Evolutionary conservation across 2,888 invertebrate species (phyloP).

Genomic region (Rotaria socialis): DNA sequence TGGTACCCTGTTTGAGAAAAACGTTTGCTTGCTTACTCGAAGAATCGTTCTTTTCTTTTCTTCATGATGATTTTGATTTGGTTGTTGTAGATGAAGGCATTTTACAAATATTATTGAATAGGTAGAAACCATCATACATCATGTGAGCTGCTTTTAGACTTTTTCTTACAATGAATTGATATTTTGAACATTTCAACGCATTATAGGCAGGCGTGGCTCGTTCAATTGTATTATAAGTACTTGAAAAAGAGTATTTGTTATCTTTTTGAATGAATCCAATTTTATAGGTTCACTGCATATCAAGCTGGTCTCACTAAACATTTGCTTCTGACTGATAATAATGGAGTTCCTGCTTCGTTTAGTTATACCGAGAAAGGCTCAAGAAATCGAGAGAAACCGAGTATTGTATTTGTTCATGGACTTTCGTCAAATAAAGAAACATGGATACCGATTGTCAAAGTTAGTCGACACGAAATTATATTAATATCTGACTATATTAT

Average conservation of each 20-base stretch:
- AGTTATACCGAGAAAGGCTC: not conserved
- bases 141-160: not conserved
- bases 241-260: not conserved
- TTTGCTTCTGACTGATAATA: not conserved
- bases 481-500: not conserved
- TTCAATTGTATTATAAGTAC: not conserved
- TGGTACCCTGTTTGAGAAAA: no score
- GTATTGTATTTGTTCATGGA: not conserved
- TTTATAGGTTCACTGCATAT: not conserved
- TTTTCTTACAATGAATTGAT: not conserved
- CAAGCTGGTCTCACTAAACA: not conserved
- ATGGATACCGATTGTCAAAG: not conserved
- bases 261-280: not conserved
- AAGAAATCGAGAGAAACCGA: not conserved
- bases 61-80: no score
- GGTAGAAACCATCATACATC: not conserved
- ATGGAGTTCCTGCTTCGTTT: not conserved
- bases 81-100: no score
- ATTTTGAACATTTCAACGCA: not conserved
- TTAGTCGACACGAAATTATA: not conserved
- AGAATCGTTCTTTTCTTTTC: no score
- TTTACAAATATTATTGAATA: no score
- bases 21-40: no score
- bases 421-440: slow-evolving; percentile 14
- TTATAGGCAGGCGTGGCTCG: not conserved